Conservation (phyloP, 2,113 vertebrate species). For the Chionodraco myersi region DNA sequence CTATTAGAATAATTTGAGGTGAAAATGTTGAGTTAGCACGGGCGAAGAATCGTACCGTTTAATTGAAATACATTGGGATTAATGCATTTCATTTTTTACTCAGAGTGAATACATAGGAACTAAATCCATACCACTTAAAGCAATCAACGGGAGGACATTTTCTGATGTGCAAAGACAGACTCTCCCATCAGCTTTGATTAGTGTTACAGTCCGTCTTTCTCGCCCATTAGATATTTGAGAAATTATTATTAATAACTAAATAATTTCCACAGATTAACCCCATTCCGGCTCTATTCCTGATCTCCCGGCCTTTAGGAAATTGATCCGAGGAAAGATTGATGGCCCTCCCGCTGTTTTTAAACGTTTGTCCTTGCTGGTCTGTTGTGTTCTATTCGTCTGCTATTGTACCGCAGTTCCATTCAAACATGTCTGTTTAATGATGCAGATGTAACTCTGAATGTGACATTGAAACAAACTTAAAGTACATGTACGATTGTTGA, state of each 20-base stretch:
- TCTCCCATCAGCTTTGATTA: slow-evolving; percentile 87
- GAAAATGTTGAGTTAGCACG: slow-evolving; percentile 22
- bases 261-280: slow-evolving; percentile 88
- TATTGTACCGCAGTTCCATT: slow-evolving; percentile 16
- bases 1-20: slow-evolving; percentile 29
- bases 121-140: slow-evolving; percentile 65
- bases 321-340: slow-evolving; percentile 86
- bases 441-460: slow-evolving; percentile 78
- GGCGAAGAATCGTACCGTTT: slow-evolving; percentile 19
- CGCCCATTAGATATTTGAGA: slow-evolving; percentile 82
- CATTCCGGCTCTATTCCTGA: slow-evolving; percentile 82
- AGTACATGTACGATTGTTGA: slow-evolving; percentile 13
- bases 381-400: slow-evolving; percentile 53
- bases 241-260: slow-evolving; percentile 89
- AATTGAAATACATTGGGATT: slow-evolving; percentile 51
- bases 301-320: slow-evolving; percentile 84
- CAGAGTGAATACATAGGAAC: slow-evolving; percentile 34
- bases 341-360: slow-evolving; percentile 76
- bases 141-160: slow-evolving; percentile 71
- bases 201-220: slow-evolving; percentile 83
- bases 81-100: slow-evolving; percentile 54
- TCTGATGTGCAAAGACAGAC: slow-evolving; percentile 75
- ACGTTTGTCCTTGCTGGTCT: slow-evolving; percentile 84
- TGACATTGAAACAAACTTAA: slow-evolving; percentile 78
- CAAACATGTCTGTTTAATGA: slow-evolving; percentile 77